Conservation (phyloP, 2,113 vertebrate genomes). For the Lepus timidus region DNA sequence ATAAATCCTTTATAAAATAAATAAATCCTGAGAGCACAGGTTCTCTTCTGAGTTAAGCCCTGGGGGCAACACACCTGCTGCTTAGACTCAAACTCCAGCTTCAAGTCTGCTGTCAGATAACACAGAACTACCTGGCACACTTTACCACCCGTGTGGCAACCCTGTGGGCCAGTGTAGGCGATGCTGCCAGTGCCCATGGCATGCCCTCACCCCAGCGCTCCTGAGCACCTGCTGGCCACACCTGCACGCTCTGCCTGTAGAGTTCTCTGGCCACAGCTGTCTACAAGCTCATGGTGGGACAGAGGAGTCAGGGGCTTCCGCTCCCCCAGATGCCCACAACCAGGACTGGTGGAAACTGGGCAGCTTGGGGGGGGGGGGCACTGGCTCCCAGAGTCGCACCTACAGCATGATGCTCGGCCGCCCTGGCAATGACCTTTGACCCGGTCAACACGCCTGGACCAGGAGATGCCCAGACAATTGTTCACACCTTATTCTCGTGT, state of each 20-base stretch:
- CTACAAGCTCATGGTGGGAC: background rate
- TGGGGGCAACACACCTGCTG: background rate
- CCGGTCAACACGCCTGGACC: background rate
- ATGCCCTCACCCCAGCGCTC: background rate
- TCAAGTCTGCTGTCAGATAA: background rate
- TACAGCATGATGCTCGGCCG: background rate
- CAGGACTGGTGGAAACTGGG: background rate
- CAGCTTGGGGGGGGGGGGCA: background rate
- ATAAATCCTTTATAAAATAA: no score
- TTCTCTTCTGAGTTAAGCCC: background rate
- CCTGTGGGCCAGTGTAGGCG: no score
- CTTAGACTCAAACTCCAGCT: background rate
- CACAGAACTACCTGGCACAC: background rate
- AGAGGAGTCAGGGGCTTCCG: background rate
- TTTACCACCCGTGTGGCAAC: background rate
- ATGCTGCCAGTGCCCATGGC: fast-evolving
- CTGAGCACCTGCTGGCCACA: background rate
- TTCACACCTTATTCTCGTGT: background rate
- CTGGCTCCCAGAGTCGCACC: background rate
- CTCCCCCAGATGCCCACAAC: background rate
- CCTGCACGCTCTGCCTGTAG: background rate
- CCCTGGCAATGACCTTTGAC: background rate
- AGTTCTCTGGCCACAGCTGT: background rate
- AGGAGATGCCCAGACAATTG: background rate
- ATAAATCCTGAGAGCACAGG: background rate